These are phyloP conservation scores for Cephus runcator DNA, from an alignment of 2,888 invertebrate genomes.

Conservation along the genomic window DNA sequence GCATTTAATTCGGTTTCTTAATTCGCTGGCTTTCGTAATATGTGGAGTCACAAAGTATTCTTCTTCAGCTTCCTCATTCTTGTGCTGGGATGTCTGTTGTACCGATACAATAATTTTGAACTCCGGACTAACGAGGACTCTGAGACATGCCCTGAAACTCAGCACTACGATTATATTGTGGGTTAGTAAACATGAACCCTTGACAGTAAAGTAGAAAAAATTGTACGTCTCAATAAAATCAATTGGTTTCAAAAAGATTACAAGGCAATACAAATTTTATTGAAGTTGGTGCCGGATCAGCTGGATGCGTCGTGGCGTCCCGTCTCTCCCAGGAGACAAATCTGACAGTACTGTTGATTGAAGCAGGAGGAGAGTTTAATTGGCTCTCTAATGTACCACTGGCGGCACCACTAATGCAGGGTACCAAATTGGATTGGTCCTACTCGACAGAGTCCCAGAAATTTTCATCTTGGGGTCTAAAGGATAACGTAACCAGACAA, in stretches of 20 bases:
- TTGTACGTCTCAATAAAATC: neutral
- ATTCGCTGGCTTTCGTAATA: neutral
- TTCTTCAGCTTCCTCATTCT: neutral
- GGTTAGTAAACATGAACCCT: neutral
- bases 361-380: constrained; percentile 78
- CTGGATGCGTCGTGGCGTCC: constrained; percentile 77
- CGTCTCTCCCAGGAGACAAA: constrained; percentile 71
- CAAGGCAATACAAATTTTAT: neutral
- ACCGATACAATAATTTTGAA: neutral
- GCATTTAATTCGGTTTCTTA: neutral
- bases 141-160: neutral
- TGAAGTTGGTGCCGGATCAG: constrained; percentile 79
- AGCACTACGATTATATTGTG: neutral
- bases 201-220: neutral
- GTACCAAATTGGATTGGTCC: constrained; percentile 76
- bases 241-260: neutral
- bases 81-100: neutral
- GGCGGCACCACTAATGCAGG: constrained; percentile 76
- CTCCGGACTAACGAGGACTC: neutral
- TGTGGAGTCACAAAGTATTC: neutral
- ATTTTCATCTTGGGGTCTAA: constrained; percentile 74
- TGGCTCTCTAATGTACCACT: constrained; percentile 75
- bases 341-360: constrained; percentile 73
- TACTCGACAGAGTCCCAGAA: constrained; percentile 74
- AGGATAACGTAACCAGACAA: constrained; percentile 68